phyloP scores from a whole-genome alignment of 2,113 vertebrate species.

The Micronycteris hirsuta region DNA sequence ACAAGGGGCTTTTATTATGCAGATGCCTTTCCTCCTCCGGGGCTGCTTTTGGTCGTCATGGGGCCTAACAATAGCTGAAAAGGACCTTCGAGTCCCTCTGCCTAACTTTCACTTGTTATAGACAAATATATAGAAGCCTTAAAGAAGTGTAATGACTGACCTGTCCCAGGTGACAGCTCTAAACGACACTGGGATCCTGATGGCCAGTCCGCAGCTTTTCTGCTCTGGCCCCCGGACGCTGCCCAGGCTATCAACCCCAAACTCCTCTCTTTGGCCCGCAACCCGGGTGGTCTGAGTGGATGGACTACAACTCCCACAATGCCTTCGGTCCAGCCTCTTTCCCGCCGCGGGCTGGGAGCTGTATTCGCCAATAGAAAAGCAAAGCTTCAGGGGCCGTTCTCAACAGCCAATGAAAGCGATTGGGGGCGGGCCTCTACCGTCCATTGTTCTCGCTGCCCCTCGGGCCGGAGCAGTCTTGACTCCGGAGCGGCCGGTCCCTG shows the following conservation, averaged over 20 bases:
- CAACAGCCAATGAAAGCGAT: conserved; percentile 14
- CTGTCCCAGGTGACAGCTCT: not conserved
- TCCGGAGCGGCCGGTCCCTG: not conserved
- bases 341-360: not conserved
- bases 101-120: not conserved
- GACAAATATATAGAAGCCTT: not conserved
- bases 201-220: not conserved
- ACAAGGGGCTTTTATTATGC: no score
- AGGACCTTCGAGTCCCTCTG: not conserved
- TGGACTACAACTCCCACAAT: conserved; percentile 65
- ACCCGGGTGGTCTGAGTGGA: rapidly evolving
- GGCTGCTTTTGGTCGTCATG: not conserved
- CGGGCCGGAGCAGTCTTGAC: not conserved
- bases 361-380: not conserved
- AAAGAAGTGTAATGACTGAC: not conserved
- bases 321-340: not conserved
- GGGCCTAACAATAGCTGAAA: not conserved
- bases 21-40: not conserved
- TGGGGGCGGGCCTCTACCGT: conserved; percentile 53
- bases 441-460: conserved; percentile 73
- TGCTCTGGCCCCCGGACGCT: rapidly evolving
- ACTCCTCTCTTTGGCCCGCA: rapidly evolving
- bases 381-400: not conserved
- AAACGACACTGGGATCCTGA: not conserved
- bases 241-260: not conserved